These are phyloP conservation scores for Notamacropus eugenii DNA, from an alignment of 2,797 vertebrate species.

Conservation along the genomic window DNA sequence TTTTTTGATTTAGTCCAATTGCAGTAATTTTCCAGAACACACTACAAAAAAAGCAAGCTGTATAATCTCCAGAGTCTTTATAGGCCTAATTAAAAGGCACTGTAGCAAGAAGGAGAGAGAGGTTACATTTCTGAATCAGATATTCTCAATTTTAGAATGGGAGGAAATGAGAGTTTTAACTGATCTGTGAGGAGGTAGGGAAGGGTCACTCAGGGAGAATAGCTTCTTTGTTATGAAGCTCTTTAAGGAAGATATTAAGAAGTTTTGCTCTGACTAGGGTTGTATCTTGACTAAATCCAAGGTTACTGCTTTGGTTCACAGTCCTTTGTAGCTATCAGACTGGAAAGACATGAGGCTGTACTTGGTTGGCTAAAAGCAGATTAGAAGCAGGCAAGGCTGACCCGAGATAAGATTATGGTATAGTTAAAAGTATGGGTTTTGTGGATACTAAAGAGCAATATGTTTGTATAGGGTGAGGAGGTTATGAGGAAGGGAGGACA, in stretches of 20 bases:
- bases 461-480: neutral
- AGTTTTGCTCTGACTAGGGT: constrained; percentile 40
- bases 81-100: constrained; percentile 82
- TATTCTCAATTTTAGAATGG: constrained; percentile 59
- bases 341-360: constrained; percentile 30
- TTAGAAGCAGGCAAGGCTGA: neutral
- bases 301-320: constrained; percentile 66
- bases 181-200: constrained; percentile 35
- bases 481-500: neutral
- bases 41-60: constrained; percentile 71
- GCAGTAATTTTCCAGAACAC: constrained; percentile 78
- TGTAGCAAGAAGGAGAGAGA: constrained; percentile 72
- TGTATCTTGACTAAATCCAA: constrained; percentile 72
- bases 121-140: constrained; percentile 64
- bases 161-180: constrained; percentile 46
- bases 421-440: neutral
- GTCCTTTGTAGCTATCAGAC: constrained; percentile 26
- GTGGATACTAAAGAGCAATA: neutral
- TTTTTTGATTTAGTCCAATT: constrained; percentile 70
- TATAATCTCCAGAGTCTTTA: constrained; percentile 72
- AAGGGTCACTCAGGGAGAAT: constrained; percentile 21
- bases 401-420: neutral
- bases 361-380: neutral
- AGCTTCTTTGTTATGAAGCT: constrained; percentile 43
- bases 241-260: constrained; percentile 56